phyloP scores from a whole-genome alignment of 2,888 invertebrate genomes.

The Nymphalis urticae region DNA sequence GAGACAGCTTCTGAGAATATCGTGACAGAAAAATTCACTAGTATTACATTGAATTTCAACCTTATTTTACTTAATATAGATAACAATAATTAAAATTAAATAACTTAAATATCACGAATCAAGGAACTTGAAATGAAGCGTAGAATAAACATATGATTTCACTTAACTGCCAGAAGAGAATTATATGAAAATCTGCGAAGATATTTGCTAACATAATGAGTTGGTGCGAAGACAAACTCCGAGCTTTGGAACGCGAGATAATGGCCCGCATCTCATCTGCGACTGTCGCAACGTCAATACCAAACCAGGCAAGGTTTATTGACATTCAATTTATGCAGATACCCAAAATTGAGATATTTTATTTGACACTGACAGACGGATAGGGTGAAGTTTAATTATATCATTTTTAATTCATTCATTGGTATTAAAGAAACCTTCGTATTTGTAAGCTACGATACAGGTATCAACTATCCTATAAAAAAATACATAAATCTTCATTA shows the following conservation, averaged over 20 bases:
- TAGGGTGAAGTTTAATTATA: neutral
- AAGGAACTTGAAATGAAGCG: neutral
- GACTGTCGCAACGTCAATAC: conserved; percentile 9
- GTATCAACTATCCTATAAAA: too few relatives aligned
- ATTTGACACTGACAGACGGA: neutral
- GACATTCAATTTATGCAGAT: neutral
- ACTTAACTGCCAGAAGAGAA: neutral
- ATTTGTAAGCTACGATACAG: too few relatives aligned
- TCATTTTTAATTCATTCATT: too few relatives aligned
- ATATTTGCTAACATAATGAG: conserved; percentile 15
- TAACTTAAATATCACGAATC: too few relatives aligned
- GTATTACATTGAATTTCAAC: too few relatives aligned
- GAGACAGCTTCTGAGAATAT: too few relatives aligned
- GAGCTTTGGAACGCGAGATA: conserved; percentile 7
- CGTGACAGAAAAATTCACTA: too few relatives aligned
- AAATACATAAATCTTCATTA: neutral
- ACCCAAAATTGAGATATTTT: neutral
- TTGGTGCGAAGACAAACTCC: conserved; percentile 19
- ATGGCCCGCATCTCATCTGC: conserved; percentile 27
- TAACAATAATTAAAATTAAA: too few relatives aligned
- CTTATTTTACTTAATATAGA: too few relatives aligned
- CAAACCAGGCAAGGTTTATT: neutral
- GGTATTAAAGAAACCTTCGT: too few relatives aligned
- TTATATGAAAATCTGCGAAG: conserved; percentile 7
- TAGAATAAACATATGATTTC: neutral